Percentiles rank a stretch among this genome's conserved stretches.
These are phyloP conservation scores for Ascaphus truei DNA, from an alignment of 2,113 vertebrate species.

Conservation along the genomic window DNA sequence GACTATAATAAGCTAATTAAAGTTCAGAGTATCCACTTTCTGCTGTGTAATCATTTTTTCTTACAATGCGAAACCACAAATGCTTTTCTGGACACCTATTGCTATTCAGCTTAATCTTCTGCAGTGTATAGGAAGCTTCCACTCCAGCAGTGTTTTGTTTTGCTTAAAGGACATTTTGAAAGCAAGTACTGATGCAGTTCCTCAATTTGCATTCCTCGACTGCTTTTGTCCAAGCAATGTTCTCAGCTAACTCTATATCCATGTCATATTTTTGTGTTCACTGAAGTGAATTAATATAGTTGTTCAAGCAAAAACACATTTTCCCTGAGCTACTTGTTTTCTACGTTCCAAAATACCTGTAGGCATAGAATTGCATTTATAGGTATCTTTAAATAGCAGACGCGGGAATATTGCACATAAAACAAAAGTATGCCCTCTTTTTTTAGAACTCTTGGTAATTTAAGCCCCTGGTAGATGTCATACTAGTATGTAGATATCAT, in stretches of 20 bases:
- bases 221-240: not conserved
- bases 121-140: not conserved
- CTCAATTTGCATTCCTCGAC: not conserved
- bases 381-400: not conserved
- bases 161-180: not conserved
- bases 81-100: constrained; percentile 6
- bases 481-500: too few species aligned
- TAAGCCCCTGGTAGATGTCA: not conserved
- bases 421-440: not conserved
- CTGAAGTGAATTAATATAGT: not conserved
- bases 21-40: constrained; percentile 24
- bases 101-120: not conserved
- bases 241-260: not conserved
- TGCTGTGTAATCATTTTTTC: not conserved
- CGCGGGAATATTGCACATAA: too few species aligned
- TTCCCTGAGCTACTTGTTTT: constrained; percentile 1
- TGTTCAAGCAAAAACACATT: not conserved
- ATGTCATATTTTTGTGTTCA: constrained; percentile 22
- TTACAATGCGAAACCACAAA: constrained; percentile 1
- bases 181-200: not conserved
- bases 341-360: not conserved
- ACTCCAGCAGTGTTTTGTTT: not conserved
- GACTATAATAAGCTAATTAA: not conserved
- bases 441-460: not conserved
- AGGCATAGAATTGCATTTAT: not conserved